phyloP scores from a whole-genome alignment of 2,113 vertebrate genomes.

The Herpetotheres cachinnans region DNA sequence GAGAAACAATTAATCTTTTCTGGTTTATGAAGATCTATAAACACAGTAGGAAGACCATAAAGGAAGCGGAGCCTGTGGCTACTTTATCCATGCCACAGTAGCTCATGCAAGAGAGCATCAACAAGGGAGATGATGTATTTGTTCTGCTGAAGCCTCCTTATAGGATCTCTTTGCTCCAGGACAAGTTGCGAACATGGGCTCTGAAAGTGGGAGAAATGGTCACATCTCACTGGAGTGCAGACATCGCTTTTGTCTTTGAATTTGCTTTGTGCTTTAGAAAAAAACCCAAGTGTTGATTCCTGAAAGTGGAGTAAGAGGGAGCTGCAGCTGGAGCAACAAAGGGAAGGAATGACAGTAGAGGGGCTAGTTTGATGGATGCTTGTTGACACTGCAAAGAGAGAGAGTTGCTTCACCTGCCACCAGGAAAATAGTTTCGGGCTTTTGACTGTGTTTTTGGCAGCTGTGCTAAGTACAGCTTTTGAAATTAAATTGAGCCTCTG shows the following conservation, averaged over 20 bases:
- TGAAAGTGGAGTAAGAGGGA: neutral
- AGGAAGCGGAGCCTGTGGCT: neutral
- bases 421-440: neutral
- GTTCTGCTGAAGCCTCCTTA: neutral
- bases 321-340: neutral
- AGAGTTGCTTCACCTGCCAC: neutral
- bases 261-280: neutral
- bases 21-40: neutral
- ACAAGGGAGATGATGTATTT: neutral
- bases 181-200: neutral
- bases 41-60: neutral
- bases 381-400: neutral
- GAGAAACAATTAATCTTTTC: neutral
- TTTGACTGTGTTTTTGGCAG: slow-evolving; percentile 4
- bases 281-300: neutral
- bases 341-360: neutral
- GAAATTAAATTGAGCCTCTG: slow-evolving; percentile 47
- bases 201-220: neutral
- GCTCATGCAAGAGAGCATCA: neutral
- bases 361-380: neutral
- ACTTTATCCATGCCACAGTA: accelerated
- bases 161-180: neutral
- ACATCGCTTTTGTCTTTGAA: neutral
- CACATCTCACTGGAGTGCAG: neutral
- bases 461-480: neutral